Base-by-base conservation (phyloP, 2,888 invertebrate species). In the Caenorhabditis sp. region DNA sequence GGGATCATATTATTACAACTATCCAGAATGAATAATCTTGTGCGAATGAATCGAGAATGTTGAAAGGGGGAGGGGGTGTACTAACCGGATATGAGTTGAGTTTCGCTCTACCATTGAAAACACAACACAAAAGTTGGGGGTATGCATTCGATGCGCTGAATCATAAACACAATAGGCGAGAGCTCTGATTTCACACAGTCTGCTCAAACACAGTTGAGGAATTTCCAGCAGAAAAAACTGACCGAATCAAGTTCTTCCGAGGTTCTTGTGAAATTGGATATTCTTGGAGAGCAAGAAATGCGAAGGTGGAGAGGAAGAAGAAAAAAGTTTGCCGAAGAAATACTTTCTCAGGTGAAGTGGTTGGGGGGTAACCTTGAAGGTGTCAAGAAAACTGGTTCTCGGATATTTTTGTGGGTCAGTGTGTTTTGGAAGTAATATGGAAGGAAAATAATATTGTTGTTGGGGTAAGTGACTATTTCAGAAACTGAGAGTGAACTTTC, bases 141-240 rank as follows among this genome's bases (percentile, higher is more conserved):
- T 51, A 51, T 19, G 51, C 51, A 51, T 26, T 8, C 49, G 24
- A 54, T 26, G 24, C 24, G 54, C 31, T 58, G n/a, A 51, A 35
- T 68, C 54, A 68, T 68, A 54, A 68, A 35, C 49, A 69, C 69
- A 69, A 68, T 38, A 51, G 68, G 8, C 6, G 12, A n/a, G n/a
- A 70, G 77, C 69, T 77, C 77, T 77, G 69, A 63, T 77, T 77
- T 77, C 77, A 63, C 54, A 51, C 54, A 31, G 54, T 70, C 44
- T 61, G 63, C 63, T 63, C 77, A 70, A 54, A 51, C 61, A 69
- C 47, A 44, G 58, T 49, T 19, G 16, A 49, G 44, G 47, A 31
- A 26, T 35, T 59, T 58, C 7, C 41, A 69, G 41, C 16, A 41
- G 44, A 54, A 54, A 41, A 51, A 61, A 56, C 56, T 16, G 22